Conservation (phyloP, 2,113 vertebrate genomes). For the Pteropus alecto region DNA sequence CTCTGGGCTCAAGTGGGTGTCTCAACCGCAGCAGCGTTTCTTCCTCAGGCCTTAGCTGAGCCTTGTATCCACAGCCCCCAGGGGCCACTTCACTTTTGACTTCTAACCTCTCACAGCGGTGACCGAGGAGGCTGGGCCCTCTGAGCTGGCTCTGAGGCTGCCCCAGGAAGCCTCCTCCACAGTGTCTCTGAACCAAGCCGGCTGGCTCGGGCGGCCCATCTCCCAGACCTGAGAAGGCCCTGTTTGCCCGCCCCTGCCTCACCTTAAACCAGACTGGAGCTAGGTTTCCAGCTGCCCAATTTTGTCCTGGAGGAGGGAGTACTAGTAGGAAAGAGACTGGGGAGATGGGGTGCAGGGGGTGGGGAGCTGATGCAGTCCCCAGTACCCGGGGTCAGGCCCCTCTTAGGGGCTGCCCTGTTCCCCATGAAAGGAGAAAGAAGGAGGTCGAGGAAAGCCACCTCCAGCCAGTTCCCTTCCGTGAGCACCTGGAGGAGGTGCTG, state of each 20-base stretch:
- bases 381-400: not conserved
- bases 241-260: not conserved
- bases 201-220: not conserved
- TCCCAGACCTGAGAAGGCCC: not conserved
- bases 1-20: not conserved
- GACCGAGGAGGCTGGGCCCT: not conserved
- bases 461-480: fast-evolving
- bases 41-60: not conserved
- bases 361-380: not conserved
- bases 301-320: not conserved
- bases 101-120: not conserved
- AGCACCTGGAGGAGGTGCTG: not conserved
- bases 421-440: not conserved
- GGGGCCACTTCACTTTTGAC: not conserved
- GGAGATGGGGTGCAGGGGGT: too few relatives aligned
- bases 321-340: not conserved
- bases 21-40: not conserved
- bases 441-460: not conserved
- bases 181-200: not conserved
- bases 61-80: not conserved
- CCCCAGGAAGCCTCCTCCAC: too few relatives aligned
- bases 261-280: not conserved
- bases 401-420: not conserved
- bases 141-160: not conserved
- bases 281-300: not conserved